Base-by-base conservation (phyloP, 2,113 vertebrate genomes). In the Spea multiplicata region DNA sequence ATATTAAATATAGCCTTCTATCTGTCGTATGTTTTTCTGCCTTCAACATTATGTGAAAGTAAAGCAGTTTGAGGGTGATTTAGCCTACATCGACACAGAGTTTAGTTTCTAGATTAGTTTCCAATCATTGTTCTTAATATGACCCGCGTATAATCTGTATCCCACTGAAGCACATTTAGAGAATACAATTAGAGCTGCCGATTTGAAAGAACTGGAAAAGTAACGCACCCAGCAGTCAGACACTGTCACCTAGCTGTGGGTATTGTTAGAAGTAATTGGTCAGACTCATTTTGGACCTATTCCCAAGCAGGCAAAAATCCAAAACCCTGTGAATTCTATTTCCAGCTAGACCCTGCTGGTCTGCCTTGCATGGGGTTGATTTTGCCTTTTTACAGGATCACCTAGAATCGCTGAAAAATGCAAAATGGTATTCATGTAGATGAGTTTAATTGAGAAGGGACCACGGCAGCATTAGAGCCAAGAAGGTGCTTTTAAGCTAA, bases 371-470 rank as follows among this genome's bases (percentile, higher is more conserved):
- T 80, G 64, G 64, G 71, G 48, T 61, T 74, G 62, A 74, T 65
- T 74, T 74, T 61, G 45, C 69, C 14, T 59, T 80, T 74, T 80
- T 16, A 74, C 66, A 68, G 64, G 71, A 80, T 80, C 78, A 74
- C 64, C 50, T 80, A 80, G 64, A 80, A 80, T 65, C 74, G 59
- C 16, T 44, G 64, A 74, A 80, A 72, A 74, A 80, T 61, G 45
- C 62, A 13, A 61, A 74, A 62, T 65, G 74, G 74, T 68, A 80
- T 74, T 64, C 45, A 74, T 74, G 71, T 59, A 55, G 45, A 73
- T 80, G 78, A 74, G 71, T 74, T 80, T 80, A 80, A 80, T 80
- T 80, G 78, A 67, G 53, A 68, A 80, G 64, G 71, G 78, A 74
- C 71, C 59, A 74, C 48, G 49, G n/a, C 45, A 44, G 71, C 17